A percentile compares a stretch with the other conserved stretches of the same genome.
Evolutionary conservation across 2,113 vertebrate genomes (phyloP).

Genomic region (Corythoichthys haematopterus): DNA sequence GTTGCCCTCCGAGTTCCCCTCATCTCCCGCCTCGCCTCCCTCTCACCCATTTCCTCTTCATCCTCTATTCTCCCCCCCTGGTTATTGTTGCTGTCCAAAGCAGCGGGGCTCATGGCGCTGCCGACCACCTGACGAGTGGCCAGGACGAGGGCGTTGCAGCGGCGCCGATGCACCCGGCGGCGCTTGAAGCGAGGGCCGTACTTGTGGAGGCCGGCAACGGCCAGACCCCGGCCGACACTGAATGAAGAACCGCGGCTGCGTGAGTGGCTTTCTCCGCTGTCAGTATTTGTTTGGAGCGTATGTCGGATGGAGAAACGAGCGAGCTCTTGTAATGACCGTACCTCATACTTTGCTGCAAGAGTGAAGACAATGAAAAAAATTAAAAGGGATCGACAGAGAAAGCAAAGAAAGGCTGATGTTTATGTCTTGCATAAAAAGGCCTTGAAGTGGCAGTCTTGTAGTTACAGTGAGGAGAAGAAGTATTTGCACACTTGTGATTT

Average conservation of each 20-base stretch:
- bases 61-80: constrained; percentile 54
- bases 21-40: constrained; percentile 49
- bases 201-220: constrained; percentile 68
- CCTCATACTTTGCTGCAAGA: constrained; percentile 78
- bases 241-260: constrained; percentile 60
- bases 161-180: constrained; percentile 79
- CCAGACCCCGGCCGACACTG: constrained; percentile 61
- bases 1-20: constrained; percentile 59
- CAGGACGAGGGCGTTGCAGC: constrained; percentile 86
- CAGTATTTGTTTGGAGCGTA: constrained; percentile 78
- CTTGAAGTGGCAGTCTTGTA: too few species aligned
- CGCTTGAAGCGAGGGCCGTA: constrained; percentile 82
- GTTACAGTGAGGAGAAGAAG: too few species aligned
- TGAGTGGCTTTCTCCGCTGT: constrained; percentile 25
- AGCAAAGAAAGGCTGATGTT: not conserved
- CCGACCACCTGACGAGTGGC: constrained; percentile 84
- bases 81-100: constrained; percentile 73
- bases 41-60: constrained; percentile 69
- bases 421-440: too few species aligned
- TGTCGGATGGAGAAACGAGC: constrained; percentile 88
- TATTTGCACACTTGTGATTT: too few species aligned
- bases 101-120: constrained; percentile 73
- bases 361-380: not conserved
- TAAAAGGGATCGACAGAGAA: not conserved
- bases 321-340: constrained; percentile 88